Evolutionary conservation across 2,888 invertebrate species (phyloP), one percentile per base, ranked within the genome.

Genomic region (Nymphalis c-album): DNA sequence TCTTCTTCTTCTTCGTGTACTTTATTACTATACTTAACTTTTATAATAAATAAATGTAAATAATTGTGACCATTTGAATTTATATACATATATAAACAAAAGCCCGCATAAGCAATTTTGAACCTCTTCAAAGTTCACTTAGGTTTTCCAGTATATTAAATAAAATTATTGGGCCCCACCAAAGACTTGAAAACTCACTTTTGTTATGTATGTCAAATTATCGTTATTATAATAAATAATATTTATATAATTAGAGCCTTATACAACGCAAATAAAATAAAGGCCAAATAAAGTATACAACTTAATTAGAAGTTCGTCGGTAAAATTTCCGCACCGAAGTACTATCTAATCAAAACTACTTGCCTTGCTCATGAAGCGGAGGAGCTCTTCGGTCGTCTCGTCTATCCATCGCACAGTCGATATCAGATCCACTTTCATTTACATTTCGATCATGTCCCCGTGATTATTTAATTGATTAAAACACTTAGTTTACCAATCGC

Each of bases 401-500:
- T 73, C 84, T 88, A 86, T 91, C 91, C 91, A 91, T 91, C 74
- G 84, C 88, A 85, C 82, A 83, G 79, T 79, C 76, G 72, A 80
- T 82, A 77, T 74, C 79, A 83, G 81, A 75, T 72, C 71, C 79
- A 83, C 81, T 75, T 85, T 79, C 82, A 82, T 85, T 86, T 75
- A 78, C 84, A 78, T 75, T 67, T 71, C 71, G 68, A 69, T 46
- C 60, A 63, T 69, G 31, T 61, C 45, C 22, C 17, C 10, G 26
- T 13, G 13, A 8, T 40, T 46, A 22, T 7, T 60, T 45, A 62
- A 62, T 57, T 45, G 47, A 62, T 46, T 61, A 51, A 22, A 55
- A n/a, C 26, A 7, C n/a, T 17, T 18, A 18, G 18, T 40, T 35
- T n/a, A 18, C 10, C 57, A 13, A 1, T 8, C 35, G 35, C 22